Evolutionary conservation across 1,140 invertebrate species (phyloP), one percentile per base, ranked within the genome.

Genomic region (Megathymus violae): DNA sequence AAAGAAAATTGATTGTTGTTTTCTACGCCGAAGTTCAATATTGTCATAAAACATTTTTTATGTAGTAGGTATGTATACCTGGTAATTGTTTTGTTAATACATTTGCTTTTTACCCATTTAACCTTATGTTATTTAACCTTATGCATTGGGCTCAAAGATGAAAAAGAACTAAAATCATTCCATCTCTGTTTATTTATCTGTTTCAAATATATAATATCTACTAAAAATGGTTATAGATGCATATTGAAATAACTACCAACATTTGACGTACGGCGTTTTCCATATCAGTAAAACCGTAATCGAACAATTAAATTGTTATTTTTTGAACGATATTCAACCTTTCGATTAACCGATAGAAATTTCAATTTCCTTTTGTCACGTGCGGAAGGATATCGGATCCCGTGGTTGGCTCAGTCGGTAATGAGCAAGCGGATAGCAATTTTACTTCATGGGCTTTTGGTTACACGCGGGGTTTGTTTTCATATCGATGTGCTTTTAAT

Each of bases 281-380:
- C 1, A 41, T 13, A 17, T 31, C 4, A 5, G 9, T 17, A 15
- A 14, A 46, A 34, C 50, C 4, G 27, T 46, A 36, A 48, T 11
- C 14, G 3, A 60, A 41, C 68, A 80, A 84, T 84, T 83, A 82
- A 82, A 83, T 77, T 66, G 60, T 69, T 74, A 76, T 80, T 83
- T 83, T 78, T 76, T 71, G 69, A 60, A 76, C 68, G 71, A 62
- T 50, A 85, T 84, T 84, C 67, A 88, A 80, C 85, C 85, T 85
- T 85, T 82, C 84, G 80, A 88, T 90, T 83, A 88, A 84, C 79
- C 83, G 83, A 88, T 88, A 88, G 85, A 87, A 82, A 85, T 90
- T 90, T 90, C 88, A 90, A 90, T 90, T 88, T 90, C 88, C 88
- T 81, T 78, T 78, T 88, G 85, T 88, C 85, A 90, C 85, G 85